A percentile compares a stretch with the other conserved stretches of the same genome.
These are phyloP conservation scores for Diadegma fenestrale DNA, from an alignment of 2,888 invertebrate genomes.

Conservation along the genomic window DNA sequence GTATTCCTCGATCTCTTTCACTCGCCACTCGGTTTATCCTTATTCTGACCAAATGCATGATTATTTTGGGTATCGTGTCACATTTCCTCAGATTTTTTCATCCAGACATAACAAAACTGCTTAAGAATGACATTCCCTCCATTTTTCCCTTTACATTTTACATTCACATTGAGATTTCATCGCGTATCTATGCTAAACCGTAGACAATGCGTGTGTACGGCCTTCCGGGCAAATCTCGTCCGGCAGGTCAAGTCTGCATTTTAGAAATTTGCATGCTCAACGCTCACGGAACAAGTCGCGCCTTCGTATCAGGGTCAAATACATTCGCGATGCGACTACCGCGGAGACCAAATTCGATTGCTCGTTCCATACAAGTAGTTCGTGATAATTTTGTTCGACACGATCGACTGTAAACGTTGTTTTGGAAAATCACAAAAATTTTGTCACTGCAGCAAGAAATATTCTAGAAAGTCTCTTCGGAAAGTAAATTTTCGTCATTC, in stretches of 20 bases:
- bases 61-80: constrained; percentile 13
- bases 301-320: constrained; percentile 74
- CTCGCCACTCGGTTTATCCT: neutral
- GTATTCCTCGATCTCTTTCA: constrained; percentile 19
- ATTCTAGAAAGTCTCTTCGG: no score
- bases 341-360: constrained; percentile 38
- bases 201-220: constrained; percentile 19
- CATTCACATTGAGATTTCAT: constrained; percentile 7
- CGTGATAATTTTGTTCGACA: no score
- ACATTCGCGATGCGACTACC: constrained; percentile 73
- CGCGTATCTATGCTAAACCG: constrained; percentile 34
- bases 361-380: constrained; percentile 5
- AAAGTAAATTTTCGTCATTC: no score
- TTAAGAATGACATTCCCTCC: neutral
- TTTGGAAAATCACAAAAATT: no score
- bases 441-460: no score
- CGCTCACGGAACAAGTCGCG: constrained; percentile 7
- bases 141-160: neutral
- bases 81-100: neutral
- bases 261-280: constrained; percentile 2
- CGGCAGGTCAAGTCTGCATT: constrained; percentile 32
- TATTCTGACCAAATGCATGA: constrained; percentile 45
- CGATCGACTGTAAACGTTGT: no score
- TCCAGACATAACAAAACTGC: neutral
- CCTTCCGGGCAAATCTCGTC: constrained; percentile 3